phyloP scores from a whole-genome alignment of 2,797 vertebrate genomes.

The Semotilus atromaculatus region DNA sequence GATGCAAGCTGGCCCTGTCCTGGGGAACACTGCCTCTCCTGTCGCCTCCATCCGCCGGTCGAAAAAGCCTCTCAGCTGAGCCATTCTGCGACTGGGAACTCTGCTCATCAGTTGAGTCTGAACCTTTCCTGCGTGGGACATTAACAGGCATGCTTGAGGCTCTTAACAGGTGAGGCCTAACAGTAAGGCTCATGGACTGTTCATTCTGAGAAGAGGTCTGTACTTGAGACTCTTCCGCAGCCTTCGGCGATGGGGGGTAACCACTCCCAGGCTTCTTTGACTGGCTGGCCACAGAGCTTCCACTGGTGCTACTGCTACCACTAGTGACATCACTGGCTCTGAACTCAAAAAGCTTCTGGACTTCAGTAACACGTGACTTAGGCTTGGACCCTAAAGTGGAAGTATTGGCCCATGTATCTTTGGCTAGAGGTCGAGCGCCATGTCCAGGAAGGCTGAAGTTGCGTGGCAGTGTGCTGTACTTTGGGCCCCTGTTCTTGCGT shows the following conservation, averaged over 20 bases:
- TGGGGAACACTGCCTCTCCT: constrained; percentile 56
- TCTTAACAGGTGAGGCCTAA: constrained; percentile 88
- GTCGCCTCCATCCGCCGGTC: constrained; percentile 55
- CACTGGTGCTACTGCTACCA: constrained; percentile 50
- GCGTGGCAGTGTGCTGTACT: constrained; percentile 94
- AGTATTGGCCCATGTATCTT: constrained; percentile 84
- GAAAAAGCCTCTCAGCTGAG: constrained; percentile 74
- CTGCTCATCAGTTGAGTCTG: constrained; percentile 69
- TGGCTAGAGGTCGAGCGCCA: constrained; percentile 73
- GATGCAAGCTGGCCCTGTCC: constrained; percentile 73
- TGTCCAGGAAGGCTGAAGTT: constrained; percentile 95
- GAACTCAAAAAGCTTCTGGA: constrained; percentile 77
- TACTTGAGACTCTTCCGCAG: constrained; percentile 62
- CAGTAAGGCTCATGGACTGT: constrained; percentile 65
- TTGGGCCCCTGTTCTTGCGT: constrained; percentile 89
- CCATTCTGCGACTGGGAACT: constrained; percentile 68
- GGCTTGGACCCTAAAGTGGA: constrained; percentile 81
- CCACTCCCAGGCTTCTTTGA: constrained; percentile 66
- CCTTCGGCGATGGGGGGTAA: constrained; percentile 68
- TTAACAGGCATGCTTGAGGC: constrained; percentile 93
- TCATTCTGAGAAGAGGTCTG: constrained; percentile 63
- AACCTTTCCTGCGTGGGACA: constrained; percentile 80
- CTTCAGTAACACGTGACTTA: constrained; percentile 82
- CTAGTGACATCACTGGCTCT: constrained; percentile 67
- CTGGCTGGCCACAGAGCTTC: constrained; percentile 53